Conservation (phyloP, 37 sponge, comb jelly and placozoan species). For the Diacarnus erythraeanus region DNA sequence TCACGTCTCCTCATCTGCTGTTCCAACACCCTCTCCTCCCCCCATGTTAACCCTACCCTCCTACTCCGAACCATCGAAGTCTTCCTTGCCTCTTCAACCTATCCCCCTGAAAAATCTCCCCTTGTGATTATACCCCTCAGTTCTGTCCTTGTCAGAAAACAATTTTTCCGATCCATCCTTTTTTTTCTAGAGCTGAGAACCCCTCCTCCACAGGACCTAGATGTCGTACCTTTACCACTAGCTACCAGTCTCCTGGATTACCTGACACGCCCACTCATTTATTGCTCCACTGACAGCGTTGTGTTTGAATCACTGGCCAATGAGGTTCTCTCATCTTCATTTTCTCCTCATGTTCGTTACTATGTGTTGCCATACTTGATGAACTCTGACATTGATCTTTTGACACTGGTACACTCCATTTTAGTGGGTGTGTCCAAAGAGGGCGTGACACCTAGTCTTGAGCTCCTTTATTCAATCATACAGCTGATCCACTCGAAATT, state of each 20-base stretch:
- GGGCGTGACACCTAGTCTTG: slow-evolving; percentile 1
- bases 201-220: slow-evolving; percentile 50
- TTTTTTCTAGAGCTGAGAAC: slow-evolving; percentile 31
- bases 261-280: slow-evolving; percentile 15
- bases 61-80: slow-evolving; percentile 52
- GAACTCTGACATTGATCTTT: background rate
- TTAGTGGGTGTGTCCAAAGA: background rate
- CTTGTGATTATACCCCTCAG: background rate
- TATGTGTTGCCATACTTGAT: slow-evolving; percentile 37
- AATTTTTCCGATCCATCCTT: slow-evolving; percentile 38
- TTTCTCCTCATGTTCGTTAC: slow-evolving; percentile 29
- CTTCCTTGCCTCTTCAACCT: slow-evolving; percentile 21
- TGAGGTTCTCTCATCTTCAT: slow-evolving; percentile 21
- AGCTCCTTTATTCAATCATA: slow-evolving; percentile 15
- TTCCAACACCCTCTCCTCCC: background rate
- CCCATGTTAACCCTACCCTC: background rate
- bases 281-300: no score
- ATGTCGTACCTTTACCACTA: slow-evolving; percentile 44
- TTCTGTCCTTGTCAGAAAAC: slow-evolving; percentile 3
- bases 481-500: slow-evolving; percentile 26
- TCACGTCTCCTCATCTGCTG: background rate
- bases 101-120: slow-evolving; percentile 1
- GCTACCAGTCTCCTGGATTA: slow-evolving; percentile 32
- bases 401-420: slow-evolving; percentile 3
- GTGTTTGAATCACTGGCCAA: slow-evolving; percentile 12